Evolutionary conservation across 53 echinoderm and acorn worm species (phyloP).

Genomic region (Zoroaster sp.): DNA sequence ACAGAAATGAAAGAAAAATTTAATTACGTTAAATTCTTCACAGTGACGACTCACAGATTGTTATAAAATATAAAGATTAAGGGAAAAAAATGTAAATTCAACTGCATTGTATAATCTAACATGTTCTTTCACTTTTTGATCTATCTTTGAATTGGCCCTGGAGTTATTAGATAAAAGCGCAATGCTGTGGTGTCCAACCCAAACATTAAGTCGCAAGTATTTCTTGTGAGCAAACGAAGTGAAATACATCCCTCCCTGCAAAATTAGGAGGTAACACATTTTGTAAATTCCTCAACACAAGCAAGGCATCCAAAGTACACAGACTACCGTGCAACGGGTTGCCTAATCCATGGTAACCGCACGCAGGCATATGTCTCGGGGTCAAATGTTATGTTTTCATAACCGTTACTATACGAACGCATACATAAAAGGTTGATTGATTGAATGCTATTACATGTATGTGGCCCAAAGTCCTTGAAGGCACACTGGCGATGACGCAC

Average conservation of each 20-base stretch:
- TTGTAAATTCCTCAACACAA: neutral
- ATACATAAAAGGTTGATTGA: neutral
- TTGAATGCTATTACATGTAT: slow-evolving; percentile 23
- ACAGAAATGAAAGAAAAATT: neutral
- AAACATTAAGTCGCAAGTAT: no score
- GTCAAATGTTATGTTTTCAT: slow-evolving; percentile 47
- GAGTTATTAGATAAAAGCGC: no score
- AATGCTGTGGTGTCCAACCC: no score
- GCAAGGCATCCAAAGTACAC: neutral
- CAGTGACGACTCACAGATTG: neutral
- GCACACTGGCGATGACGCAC: neutral
- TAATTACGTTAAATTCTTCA: neutral
- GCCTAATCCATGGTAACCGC: slow-evolving; percentile 26
- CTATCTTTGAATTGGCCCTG: no score
- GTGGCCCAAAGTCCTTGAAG: neutral
- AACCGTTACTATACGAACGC: slow-evolving; percentile 30
- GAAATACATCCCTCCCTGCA: neutral
- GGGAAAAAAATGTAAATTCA: no score
- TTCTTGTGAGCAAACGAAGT: no score
- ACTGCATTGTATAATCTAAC: no score
- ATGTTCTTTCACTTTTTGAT: no score
- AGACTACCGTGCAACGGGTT: neutral
- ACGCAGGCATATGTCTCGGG: neutral
- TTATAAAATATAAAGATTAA: neutral
- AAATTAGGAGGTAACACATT: neutral